These are phyloP conservation scores for Phoenoteleia sp. DNA, from an alignment of 2,888 invertebrate species.

Conservation along the genomic window DNA sequence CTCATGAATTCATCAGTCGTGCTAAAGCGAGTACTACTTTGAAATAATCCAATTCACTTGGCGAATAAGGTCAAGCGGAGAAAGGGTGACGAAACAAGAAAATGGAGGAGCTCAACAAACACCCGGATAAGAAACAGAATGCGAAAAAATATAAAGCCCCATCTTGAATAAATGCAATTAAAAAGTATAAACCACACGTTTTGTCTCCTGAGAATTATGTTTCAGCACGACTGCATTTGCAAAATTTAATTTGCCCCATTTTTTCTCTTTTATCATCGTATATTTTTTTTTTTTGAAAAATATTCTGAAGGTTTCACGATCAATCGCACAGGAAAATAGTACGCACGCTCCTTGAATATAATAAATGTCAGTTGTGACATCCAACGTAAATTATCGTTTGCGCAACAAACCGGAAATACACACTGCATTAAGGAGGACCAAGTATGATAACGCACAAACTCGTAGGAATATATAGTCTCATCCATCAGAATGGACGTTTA, in stretches of 20 bases:
- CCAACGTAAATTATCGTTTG: background rate
- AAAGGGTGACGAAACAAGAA: slow-evolving; percentile 62
- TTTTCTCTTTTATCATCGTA: no score
- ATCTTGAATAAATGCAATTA: slow-evolving; percentile 47
- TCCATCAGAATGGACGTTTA: slow-evolving; percentile 56
- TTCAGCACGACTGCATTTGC: background rate
- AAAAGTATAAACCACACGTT: slow-evolving; percentile 5
- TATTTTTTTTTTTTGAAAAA: no score
- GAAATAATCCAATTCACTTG: slow-evolving; percentile 80
- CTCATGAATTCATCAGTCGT: slow-evolving; percentile 73
- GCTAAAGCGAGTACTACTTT: slow-evolving; percentile 75
- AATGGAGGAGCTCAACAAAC: slow-evolving; percentile 61
- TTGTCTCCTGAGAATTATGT: background rate
- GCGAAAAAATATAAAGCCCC: slow-evolving; percentile 22
- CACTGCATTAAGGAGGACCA: background rate
- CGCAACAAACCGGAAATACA: slow-evolving; percentile 19
- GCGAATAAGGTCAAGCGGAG: slow-evolving; percentile 69
- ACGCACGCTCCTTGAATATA: background rate
- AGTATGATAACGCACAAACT: background rate
- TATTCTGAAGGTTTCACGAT: background rate
- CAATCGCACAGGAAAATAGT: background rate
- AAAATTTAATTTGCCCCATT: background rate
- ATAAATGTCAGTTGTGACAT: background rate
- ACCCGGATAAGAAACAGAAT: slow-evolving; percentile 41
- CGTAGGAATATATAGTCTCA: slow-evolving; percentile 40